These are phyloP conservation scores for Mycteria americana DNA, from an alignment of 2,797 vertebrate genomes.

Conservation along the genomic window DNA sequence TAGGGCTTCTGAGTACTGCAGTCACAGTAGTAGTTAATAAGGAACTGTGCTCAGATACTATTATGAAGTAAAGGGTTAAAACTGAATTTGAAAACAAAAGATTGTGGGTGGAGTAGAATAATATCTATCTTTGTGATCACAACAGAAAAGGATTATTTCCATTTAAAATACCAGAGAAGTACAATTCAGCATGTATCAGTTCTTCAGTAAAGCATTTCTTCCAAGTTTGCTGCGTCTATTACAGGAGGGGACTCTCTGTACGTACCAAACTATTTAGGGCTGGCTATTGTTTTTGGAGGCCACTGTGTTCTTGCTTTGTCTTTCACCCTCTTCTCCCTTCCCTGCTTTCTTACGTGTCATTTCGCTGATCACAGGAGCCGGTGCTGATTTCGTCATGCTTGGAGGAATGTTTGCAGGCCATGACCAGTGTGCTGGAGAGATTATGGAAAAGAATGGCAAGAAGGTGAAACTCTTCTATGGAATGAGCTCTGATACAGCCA, in stretches of 20 bases:
- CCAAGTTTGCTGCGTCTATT: neutral
- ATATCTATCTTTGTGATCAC: neutral
- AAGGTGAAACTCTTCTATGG: slow-evolving; percentile 97
- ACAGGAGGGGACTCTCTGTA: neutral
- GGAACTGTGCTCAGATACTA: neutral
- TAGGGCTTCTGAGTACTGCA: neutral
- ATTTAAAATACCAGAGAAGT: neutral
- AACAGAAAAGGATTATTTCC: neutral
- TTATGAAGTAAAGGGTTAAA: neutral
- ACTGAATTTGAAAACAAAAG: neutral
- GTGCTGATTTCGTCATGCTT: slow-evolving; percentile 98
- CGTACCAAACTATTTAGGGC: neutral
- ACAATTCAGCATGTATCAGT: neutral
- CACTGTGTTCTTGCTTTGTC: neutral
- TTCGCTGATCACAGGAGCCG: slow-evolving; percentile 81
- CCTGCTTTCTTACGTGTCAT: neutral
- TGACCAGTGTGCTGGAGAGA: slow-evolving; percentile 90
- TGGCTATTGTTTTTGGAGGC: neutral
- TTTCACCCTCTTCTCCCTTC: neutral
- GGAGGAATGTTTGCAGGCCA: slow-evolving; percentile 98
- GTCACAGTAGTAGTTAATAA: neutral
- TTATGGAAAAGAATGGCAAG: slow-evolving; percentile 92
- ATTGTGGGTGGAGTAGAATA: neutral
- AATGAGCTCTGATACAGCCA: slow-evolving; percentile 98
- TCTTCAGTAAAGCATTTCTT: neutral